These are phyloP conservation scores for Eubucco bourcierii DNA, from an alignment of 2,113 vertebrate genomes.

Conservation along the genomic window DNA sequence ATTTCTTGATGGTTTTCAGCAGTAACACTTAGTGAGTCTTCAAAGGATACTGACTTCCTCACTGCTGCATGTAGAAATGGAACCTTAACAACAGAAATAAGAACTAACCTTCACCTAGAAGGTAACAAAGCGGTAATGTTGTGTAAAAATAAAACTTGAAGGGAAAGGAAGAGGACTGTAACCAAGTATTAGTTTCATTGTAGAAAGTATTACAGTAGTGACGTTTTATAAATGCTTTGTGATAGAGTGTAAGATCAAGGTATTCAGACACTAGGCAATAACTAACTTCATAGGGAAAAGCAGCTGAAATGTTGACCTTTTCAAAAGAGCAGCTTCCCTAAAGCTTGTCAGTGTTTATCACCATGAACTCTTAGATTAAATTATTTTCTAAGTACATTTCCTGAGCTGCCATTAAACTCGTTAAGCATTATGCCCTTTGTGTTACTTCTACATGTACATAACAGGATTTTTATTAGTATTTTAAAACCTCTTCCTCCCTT, in stretches of 20 bases:
- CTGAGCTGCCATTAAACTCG: not conserved
- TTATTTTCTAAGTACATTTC: conserved; percentile 41
- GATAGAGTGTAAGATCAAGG: not conserved
- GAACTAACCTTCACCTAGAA: conserved; percentile 22
- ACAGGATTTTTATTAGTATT: not conserved
- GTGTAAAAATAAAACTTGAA: not conserved
- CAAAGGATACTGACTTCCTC: conserved; percentile 22
- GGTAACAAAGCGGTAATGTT: not conserved
- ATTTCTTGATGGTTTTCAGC: conserved; percentile 36
- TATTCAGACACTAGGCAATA: not conserved
- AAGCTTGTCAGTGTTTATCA: conserved; percentile 21
- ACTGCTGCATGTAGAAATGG: conserved; percentile 7
- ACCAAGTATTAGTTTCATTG: not conserved
- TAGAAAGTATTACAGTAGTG: not conserved
- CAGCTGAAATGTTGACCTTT: not conserved
- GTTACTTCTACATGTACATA: conserved; percentile 1
- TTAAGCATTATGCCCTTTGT: not conserved
- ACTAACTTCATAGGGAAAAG: not conserved
- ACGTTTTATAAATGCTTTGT: not conserved
- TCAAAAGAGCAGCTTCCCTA: not conserved
- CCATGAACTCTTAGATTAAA: conserved; percentile 8
- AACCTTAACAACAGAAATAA: conserved; percentile 26
- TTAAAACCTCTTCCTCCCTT: not conserved
- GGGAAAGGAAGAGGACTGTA: not conserved
- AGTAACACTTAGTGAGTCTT: not conserved